Percentiles rank a stretch among this genome's conserved stretches.
phyloP scores from a whole-genome alignment of 1,140 invertebrate genomes.

The Drosophila bifasciata region DNA sequence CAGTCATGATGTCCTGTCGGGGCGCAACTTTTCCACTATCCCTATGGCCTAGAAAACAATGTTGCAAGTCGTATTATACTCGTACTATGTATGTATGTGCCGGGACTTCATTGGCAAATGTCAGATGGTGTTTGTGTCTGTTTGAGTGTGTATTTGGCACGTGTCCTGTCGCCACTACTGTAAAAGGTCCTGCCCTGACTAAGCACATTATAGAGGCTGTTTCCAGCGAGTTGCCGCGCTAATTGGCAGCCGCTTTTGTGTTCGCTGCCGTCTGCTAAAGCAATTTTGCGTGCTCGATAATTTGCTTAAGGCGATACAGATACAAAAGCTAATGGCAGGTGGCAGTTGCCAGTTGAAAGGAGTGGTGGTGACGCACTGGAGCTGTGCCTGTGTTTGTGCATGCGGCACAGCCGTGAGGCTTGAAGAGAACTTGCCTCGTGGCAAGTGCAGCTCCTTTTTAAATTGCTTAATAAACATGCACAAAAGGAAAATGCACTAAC shows the following conservation, averaged over 20 bases:
- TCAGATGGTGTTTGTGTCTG: slow-evolving; percentile 3
- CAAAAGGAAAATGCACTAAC: background rate
- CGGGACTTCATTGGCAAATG: slow-evolving; percentile 2
- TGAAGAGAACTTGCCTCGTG: slow-evolving; percentile 11
- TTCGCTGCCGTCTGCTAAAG: slow-evolving; percentile 51
- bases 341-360: background rate
- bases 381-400: background rate
- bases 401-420: background rate
- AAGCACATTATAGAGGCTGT: slow-evolving; percentile 65
- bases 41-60: slow-evolving; percentile 68
- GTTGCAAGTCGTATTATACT: slow-evolving; percentile 47
- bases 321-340: slow-evolving; percentile 8
- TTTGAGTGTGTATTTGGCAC: slow-evolving; percentile 38
- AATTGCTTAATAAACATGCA: slow-evolving; percentile 50
- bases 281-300: slow-evolving; percentile 74
- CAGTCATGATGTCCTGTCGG: slow-evolving; percentile 53
- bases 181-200: slow-evolving; percentile 64
- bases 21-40: slow-evolving; percentile 65
- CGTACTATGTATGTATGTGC: slow-evolving; percentile 11
- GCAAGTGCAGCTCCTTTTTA: slow-evolving; percentile 31
- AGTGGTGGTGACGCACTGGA: background rate
- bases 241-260: slow-evolving; percentile 73
- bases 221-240: slow-evolving; percentile 30
- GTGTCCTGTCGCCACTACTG: slow-evolving; percentile 48
- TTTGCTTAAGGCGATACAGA: slow-evolving; percentile 60